phyloP scores from a whole-genome alignment of 2,888 invertebrate species.

The Caenorhabditis sulstoni region DNA sequence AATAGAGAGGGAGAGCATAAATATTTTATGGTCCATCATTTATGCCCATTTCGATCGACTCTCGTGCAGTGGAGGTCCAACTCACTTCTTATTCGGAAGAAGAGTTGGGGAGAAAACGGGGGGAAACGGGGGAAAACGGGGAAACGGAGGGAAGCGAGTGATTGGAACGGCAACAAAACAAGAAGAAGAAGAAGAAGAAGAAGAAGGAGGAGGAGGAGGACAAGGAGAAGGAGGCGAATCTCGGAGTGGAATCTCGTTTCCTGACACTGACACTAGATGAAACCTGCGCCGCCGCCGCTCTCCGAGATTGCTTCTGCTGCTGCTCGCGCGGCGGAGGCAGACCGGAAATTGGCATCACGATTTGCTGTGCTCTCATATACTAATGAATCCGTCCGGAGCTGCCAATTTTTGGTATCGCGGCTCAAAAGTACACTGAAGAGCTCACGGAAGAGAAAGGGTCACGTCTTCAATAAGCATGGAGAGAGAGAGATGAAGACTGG shows the following conservation, averaged over 20 bases:
- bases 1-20: constrained; percentile 30
- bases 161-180: background rate
- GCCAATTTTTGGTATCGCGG: background rate
- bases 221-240: background rate
- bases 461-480: background rate
- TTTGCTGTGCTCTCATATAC: background rate
- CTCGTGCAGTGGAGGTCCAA: constrained; percentile 12
- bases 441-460: constrained; percentile 9
- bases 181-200: background rate
- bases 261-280: constrained; percentile 9
- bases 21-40: constrained; percentile 54
- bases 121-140: too few species aligned
- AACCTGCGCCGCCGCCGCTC: constrained; percentile 7
- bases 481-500: constrained; percentile 8
- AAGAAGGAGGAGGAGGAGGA: background rate
- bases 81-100: constrained; percentile 6
- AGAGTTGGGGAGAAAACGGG: background rate
- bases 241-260: constrained; percentile 16
- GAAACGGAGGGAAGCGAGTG: too few species aligned
- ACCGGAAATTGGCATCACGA: constrained; percentile 11
- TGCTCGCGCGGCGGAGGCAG: background rate
- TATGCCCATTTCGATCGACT: constrained; percentile 41
- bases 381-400: background rate
- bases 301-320: background rate
- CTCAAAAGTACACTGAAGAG: background rate